These are phyloP conservation scores for Zosterops japonicus DNA, from an alignment of 2,113 vertebrate species.

Conservation along the genomic window DNA sequence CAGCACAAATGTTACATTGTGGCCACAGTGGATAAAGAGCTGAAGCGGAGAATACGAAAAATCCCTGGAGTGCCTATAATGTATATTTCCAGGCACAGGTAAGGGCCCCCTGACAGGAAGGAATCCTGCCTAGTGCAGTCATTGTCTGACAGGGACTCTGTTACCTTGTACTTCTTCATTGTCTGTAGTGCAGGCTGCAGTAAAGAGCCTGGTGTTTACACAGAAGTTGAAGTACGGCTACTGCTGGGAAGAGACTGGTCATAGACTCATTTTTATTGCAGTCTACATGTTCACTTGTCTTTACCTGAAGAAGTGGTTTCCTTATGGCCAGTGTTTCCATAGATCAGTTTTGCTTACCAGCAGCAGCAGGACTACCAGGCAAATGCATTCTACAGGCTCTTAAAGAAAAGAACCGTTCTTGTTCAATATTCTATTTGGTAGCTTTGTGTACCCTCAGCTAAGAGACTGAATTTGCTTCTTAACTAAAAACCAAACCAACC, in stretches of 20 bases:
- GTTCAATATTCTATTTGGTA: background rate
- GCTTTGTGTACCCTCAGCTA: background rate
- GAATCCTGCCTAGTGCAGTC: background rate
- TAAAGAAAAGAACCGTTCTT: background rate
- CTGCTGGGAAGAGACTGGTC: background rate
- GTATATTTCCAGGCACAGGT: constrained; percentile 99
- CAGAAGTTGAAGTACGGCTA: background rate
- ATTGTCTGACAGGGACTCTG: background rate
- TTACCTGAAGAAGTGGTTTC: background rate
- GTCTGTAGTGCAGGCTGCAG: background rate
- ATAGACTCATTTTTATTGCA: background rate
- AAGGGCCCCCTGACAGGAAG: constrained; percentile 18
- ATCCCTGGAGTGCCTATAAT: constrained; percentile 98
- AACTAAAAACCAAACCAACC: background rate
- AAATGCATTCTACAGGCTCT: background rate
- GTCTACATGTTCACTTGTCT: background rate
- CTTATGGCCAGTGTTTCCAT: background rate
- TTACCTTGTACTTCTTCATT: background rate
- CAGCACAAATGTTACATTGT: constrained; percentile 99
- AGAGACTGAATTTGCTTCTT: background rate
- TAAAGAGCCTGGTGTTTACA: background rate
- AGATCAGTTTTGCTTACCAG: background rate
- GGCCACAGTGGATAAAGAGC: constrained; percentile 95
- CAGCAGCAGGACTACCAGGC: background rate
- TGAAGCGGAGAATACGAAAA: constrained; percentile 93